Base-by-base conservation (phyloP, 2,888 invertebrate genomes). In the Chrysolina americana region DNA sequence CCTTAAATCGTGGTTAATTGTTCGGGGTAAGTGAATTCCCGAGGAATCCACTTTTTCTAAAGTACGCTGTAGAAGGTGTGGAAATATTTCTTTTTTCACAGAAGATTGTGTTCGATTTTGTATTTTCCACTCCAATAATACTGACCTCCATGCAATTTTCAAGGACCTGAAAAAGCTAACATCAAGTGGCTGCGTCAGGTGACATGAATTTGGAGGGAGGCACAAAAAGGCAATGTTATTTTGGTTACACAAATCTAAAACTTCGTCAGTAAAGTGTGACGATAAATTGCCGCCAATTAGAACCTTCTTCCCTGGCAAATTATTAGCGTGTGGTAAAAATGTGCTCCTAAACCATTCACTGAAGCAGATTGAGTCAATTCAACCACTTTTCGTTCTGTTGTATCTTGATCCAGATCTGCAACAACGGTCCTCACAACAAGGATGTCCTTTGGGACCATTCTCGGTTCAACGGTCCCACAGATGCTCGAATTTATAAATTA, bases 401-500 rank as follows among this genome's bases (percentile, higher is more conserved):
- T 80, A 81, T 41, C 80, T 71, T 9, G 77, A 71, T 5, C 78
- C 77, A 21, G 78, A 68, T 41, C 76, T 85, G 78, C 71, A 85
- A 59, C 72, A 85, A 66, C 78, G 68, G 13, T 78, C 74, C 19
- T 74, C 72, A 66, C 76, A 78, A 71, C 75, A 82, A 70, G 81
- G 80, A 15, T 79, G 76, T 36, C 83, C 74, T 75, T 84, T 86
- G 70, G 83, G 86, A 17, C 86, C 87, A 23, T 83, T 83, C 74
- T 79, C 76, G 10, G 78, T 77, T 75, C 73, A 76, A 15, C 65
- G 65, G 41, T 81, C 75, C 78, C 80, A 84, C 41, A 87, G 11
- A 36, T 84, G 70, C 71, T 84, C 79, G 2, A 83, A 74, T 74
- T 86, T 86, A 74, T 86, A 87, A 48, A 87, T 83, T 11, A 87